Base-by-base conservation (phyloP, 2,113 vertebrate species). In the Suricata suricatta region DNA sequence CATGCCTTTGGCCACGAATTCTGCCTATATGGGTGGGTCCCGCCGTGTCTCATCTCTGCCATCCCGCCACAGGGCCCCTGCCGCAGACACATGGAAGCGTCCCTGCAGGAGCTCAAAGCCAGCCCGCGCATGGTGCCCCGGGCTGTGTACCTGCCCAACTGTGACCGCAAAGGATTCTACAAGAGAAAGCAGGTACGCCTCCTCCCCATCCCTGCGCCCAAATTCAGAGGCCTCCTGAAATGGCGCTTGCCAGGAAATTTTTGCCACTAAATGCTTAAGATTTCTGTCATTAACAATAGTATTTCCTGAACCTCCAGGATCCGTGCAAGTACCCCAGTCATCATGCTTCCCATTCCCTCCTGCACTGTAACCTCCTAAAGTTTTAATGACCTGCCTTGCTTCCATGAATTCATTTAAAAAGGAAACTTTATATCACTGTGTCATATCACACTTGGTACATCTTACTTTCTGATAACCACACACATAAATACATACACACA, bases 141-240 rank as follows among this genome's bases (percentile, higher is more conserved):
- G 0, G 99, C 99, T 0, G 99, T 99, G 96, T 99, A 99, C 95
- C 99, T 99, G 92, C 99, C 99, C 96, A 99, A 99, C 99, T 99
- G 99, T 0, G 99, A 99, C 99, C 99, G 99, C 91, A 99, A 99
- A 97, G 99, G 99, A 52, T 99, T 99, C 99, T 99, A 99, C 99
- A 99, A 99, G 98, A 99, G 99, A 97, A 99, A 99, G 98, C 99
- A 99, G 99, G 99, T 99, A 81, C 23, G 90, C 15, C 23, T 57
- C 76, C 1, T 1, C 19, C 16, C 60, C 3, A 0, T 3, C 44
- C n/a, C 0, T 1, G 35, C 23, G 33, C 57, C 76, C 27, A 38
- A 3, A n/a, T 50, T 69, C 87, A 38, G 9, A 9, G 2, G 16
- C 6, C n/a, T 23, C 74, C 74, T 1, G 35, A 29, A 31, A 13